These are phyloP conservation scores for Neomicropteryx cornuta DNA, from an alignment of 1,140 invertebrate species.

Conservation along the genomic window DNA sequence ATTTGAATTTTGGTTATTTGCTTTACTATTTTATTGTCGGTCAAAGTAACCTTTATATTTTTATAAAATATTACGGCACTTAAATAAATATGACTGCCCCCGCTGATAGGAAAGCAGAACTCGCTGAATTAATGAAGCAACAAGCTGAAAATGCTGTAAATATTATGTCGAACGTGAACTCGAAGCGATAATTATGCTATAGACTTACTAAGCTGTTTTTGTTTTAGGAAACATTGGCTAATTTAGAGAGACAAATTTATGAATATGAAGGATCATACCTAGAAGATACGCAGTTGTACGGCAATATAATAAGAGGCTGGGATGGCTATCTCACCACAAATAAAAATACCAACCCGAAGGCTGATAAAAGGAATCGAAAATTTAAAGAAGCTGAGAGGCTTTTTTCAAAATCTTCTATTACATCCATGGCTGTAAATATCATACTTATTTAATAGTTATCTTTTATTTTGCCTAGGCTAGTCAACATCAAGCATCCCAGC, in stretches of 20 bases:
- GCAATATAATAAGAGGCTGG: slow-evolving; percentile 94
- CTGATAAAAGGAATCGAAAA: slow-evolving; percentile 85
- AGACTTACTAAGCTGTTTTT: no score
- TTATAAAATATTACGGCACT: no score
- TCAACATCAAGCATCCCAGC: no score
- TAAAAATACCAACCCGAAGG: slow-evolving; percentile 78
- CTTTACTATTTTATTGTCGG: no score
- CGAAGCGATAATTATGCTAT: no score
- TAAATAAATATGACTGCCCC: no score
- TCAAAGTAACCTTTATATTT: no score
- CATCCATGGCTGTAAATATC: slow-evolving; percentile 88
- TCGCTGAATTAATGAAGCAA: slow-evolving; percentile 75
- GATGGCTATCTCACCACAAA: slow-evolving; percentile 82
- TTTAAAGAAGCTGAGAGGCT: slow-evolving; percentile 92
- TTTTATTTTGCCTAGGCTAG: no score
- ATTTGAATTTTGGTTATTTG: no score
- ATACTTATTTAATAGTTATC: no score
- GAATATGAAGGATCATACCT: slow-evolving; percentile 94
- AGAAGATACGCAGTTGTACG: slow-evolving; percentile 92
- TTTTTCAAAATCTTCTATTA: slow-evolving; percentile 93
- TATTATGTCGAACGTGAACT: no score
- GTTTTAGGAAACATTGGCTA: slow-evolving; percentile 79
- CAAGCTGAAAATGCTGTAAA: slow-evolving; percentile 77
- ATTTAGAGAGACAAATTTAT: slow-evolving; percentile 91
- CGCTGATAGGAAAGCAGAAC: slow-evolving; percentile 59